phyloP scores from a whole-genome alignment of 2,113 vertebrate species.

The Triplophysa siluroides region DNA sequence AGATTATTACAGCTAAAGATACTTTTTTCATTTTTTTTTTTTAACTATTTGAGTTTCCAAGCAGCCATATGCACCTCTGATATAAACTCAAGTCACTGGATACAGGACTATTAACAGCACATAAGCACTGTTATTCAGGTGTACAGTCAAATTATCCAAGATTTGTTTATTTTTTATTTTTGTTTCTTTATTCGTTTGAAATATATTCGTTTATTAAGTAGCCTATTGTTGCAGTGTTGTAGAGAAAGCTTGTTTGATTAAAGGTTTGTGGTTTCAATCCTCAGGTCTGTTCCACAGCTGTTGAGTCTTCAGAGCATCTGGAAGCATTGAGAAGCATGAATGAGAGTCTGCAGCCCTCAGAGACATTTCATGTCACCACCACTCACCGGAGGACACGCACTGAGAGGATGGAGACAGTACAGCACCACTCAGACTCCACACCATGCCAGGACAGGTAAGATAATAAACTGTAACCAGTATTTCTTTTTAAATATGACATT shows the following conservation, averaged over 20 bases:
- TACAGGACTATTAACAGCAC: too few species aligned
- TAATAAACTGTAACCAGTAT: too few species aligned
- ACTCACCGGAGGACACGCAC: slow-evolving; percentile 64
- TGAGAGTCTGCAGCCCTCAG: slow-evolving; percentile 63
- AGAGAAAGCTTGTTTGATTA: neutral
- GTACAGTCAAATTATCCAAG: too few species aligned
- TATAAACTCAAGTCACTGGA: too few species aligned
- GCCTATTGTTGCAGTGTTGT: neutral
- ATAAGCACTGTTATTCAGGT: too few species aligned
- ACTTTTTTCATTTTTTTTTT: too few species aligned
- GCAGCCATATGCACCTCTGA: too few species aligned
- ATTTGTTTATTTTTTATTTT: too few species aligned
- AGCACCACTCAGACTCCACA: slow-evolving; percentile 50
- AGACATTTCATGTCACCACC: slow-evolving; percentile 50
- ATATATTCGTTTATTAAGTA: neutral
- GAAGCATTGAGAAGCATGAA: slow-evolving; percentile 68
- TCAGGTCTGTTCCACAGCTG: slow-evolving; percentile 72
- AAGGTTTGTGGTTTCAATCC: slow-evolving; percentile 13
- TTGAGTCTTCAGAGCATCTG: slow-evolving; percentile 62
- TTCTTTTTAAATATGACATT: too few species aligned
- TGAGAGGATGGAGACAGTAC: slow-evolving; percentile 67
- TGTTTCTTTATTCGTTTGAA: too few species aligned
- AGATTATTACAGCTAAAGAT: too few species aligned
- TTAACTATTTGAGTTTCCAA: too few species aligned
- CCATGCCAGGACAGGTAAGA: slow-evolving; percentile 51